Conservation (phyloP, 2,113 vertebrate genomes). For the Acanthochromis polyacanthus region DNA sequence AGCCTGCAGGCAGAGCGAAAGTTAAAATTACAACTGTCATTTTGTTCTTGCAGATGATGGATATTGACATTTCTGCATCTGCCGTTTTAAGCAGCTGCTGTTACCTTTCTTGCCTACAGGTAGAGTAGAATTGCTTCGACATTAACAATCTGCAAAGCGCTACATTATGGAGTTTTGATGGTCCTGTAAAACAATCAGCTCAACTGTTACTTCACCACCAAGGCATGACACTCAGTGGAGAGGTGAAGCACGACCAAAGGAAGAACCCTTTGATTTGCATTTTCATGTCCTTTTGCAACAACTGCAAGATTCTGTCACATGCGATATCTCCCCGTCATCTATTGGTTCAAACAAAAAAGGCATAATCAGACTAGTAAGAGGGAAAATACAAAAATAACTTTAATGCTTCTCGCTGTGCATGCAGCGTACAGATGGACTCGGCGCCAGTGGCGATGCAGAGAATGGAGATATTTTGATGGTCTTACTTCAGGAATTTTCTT, state of each 20-base stretch:
- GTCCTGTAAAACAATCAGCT: no score
- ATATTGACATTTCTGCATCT: neutral
- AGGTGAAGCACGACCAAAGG: no score
- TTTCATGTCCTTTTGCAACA: neutral
- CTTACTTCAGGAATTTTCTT: constrained; percentile 59
- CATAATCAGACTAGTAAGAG: neutral
- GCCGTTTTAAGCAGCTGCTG: neutral
- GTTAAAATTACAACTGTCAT: no score
- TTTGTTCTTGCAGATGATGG: neutral
- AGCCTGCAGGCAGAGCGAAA: neutral
- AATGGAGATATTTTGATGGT: constrained; percentile 66
- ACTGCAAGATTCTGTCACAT: no score
- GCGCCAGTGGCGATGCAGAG: constrained; percentile 57
- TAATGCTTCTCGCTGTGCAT: constrained; percentile 34
- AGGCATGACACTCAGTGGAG: no score
- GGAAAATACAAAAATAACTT: constrained; percentile 34
- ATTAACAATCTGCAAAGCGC: no score
- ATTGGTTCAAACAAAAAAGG: constrained; percentile 13
- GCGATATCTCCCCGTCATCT: neutral
- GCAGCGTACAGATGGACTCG: constrained; percentile 35
- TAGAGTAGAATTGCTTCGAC: neutral
- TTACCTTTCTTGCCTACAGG: neutral
- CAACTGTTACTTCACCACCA: no score
- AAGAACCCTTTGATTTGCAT: no score
- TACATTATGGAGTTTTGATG: no score